Percentiles rank a stretch among this genome's conserved stretches.
These are phyloP conservation scores for Drosophila sulfurigaster DNA, from an alignment of 1,140 invertebrate genomes.

Conservation along the genomic window DNA sequence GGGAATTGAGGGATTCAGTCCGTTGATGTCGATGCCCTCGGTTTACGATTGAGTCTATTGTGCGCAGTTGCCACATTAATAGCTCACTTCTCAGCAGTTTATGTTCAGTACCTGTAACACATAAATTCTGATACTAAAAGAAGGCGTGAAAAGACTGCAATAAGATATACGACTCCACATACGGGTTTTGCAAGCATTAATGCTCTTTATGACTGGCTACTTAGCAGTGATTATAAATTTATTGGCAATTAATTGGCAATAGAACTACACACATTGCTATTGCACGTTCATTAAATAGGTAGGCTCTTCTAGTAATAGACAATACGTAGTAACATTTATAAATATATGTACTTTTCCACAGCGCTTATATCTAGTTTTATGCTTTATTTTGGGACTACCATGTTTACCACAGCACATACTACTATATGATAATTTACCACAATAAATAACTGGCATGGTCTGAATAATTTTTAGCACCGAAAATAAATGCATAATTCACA, in stretches of 20 bases:
- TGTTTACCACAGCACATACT: too few relatives aligned
- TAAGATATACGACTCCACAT: background rate
- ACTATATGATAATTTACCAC: too few relatives aligned
- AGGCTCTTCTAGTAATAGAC: too few relatives aligned
- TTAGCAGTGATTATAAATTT: constrained; percentile 16
- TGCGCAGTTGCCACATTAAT: constrained; percentile 31
- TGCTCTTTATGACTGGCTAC: constrained; percentile 1
- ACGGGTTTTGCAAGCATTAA: background rate
- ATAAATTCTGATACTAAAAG: constrained; percentile 22
- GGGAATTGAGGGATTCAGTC: background rate
- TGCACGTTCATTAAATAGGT: background rate
- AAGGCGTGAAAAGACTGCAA: constrained; percentile 15
- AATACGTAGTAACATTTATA: too few relatives aligned
- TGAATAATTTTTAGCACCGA: too few relatives aligned
- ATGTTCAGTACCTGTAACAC: constrained; percentile 27
- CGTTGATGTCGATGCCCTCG: constrained; percentile 9
- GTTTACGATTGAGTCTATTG: constrained; percentile 32
- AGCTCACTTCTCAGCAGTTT: constrained; percentile 28
- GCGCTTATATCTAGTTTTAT: too few relatives aligned
- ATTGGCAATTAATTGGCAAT: constrained; percentile 16
- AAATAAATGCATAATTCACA: too few relatives aligned
- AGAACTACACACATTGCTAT: background rate
- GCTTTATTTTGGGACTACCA: too few relatives aligned
- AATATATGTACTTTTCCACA: too few relatives aligned
- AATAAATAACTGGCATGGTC: too few relatives aligned